Percentiles rank a stretch among this genome's conserved stretches.
phyloP scores from a whole-genome alignment of 2,113 vertebrate genomes.

The Capreolus pygargus region DNA sequence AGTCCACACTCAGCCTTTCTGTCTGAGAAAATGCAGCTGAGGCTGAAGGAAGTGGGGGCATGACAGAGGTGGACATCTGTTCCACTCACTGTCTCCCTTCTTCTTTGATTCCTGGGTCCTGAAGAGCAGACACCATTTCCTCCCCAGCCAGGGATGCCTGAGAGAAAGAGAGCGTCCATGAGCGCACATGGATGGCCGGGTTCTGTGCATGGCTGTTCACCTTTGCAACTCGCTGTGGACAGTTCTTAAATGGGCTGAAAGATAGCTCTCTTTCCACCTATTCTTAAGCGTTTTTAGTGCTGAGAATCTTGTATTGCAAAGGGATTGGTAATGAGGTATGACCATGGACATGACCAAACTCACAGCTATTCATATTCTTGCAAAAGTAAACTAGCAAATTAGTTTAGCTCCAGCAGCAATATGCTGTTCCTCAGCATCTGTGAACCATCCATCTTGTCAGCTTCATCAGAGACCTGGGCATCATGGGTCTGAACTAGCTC shows the following conservation, averaged over 20 bases:
- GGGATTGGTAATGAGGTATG: background rate
- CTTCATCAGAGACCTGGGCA: background rate
- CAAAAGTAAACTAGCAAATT: background rate
- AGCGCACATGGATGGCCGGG: fast-evolving
- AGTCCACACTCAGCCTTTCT: too few relatives aligned
- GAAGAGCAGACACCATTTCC: fast-evolving
- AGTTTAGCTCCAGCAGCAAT: background rate
- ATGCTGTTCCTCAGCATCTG: background rate
- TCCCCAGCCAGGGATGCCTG: background rate
- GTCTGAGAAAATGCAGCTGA: background rate
- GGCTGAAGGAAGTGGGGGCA: background rate
- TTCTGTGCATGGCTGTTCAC: fast-evolving
- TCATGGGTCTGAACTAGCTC: fast-evolving
- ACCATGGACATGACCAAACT: background rate
- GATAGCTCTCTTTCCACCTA: background rate
- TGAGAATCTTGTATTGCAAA: background rate
- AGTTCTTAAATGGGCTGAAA: background rate
- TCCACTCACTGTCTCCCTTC: background rate
- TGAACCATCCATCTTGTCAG: background rate
- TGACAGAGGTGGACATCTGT: fast-evolving
- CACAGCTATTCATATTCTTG: background rate
- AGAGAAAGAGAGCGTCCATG: fast-evolving
- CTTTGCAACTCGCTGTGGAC: background rate
- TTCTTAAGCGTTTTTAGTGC: background rate
- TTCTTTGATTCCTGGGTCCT: background rate